These are phyloP conservation scores for Pseudocheirus occidentalis DNA, from an alignment of 2,797 vertebrate species.

Conservation along the genomic window DNA sequence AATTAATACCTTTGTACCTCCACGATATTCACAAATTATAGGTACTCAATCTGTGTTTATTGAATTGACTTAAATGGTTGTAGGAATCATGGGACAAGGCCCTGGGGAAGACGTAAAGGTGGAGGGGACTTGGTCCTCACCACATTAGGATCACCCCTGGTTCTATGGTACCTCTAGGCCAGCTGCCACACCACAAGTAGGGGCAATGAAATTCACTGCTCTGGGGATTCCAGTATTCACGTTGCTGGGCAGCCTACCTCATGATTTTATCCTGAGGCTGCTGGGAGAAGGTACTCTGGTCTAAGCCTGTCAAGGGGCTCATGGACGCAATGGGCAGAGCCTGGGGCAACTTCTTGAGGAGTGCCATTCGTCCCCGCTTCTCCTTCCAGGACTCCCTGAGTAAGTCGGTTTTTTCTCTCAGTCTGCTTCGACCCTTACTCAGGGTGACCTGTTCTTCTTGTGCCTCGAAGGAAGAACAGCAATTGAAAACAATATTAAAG, in stretches of 20 bases:
- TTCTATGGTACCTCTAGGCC: neutral
- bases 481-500: neutral
- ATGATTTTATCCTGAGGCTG: slow-evolving; percentile 67
- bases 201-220: neutral
- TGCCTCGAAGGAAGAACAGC: neutral
- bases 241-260: slow-evolving; percentile 73
- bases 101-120: neutral
- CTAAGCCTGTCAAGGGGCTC: slow-evolving; percentile 51
- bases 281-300: slow-evolving; percentile 67
- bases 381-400: slow-evolving; percentile 77
- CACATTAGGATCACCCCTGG: neutral
- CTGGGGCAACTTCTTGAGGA: slow-evolving; percentile 67
- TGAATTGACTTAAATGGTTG: neutral
- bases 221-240: neutral
- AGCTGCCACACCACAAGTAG: neutral
- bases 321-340: fast-evolving
- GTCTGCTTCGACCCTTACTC: slow-evolving; percentile 67
- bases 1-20: neutral
- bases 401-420: slow-evolving; percentile 68
- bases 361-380: slow-evolving; percentile 51
- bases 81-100: neutral
- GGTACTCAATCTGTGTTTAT: neutral
- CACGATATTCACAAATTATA: neutral
- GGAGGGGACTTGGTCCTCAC: neutral
- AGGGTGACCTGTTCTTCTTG: slow-evolving; percentile 77